Evolutionary conservation across 2,113 vertebrate species (phyloP), one percentile per base, ranked within the genome.

Genomic region (Halichoeres trimaculatus): DNA sequence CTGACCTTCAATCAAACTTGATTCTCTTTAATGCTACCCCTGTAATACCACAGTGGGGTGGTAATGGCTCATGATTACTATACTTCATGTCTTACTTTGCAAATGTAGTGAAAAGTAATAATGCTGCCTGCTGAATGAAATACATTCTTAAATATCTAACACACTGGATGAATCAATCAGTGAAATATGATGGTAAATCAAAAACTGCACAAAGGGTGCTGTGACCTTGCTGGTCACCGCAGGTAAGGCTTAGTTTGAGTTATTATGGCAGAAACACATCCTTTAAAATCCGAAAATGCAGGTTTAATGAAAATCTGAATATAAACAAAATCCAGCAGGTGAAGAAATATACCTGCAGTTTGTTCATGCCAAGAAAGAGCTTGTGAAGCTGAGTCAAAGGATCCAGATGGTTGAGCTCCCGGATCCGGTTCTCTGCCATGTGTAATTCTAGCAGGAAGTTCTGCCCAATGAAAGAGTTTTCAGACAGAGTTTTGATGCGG

Each of bases 361-460:
- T 97, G 88, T 96, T 97, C 79, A 88, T 92, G 72, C 90, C 93
- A 7, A 97, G 91, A 81, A 93, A 95, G 38, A 97, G 94, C 72
- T 95, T 95, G 75, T 91, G 92, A 23, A 97, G 93, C 78, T 94
- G 92, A 34, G 67, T 63, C 76, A 95, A 89, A 23, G 91, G 66
- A 1, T 93, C 84, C 17, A 97, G 87, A 79, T 95, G 89, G 73
- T 82, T 95, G 55, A 96, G 88, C 52, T 96, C 95, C 35, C 89
- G 77, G 41, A 96, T 89, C 19, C 95, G 91, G 88, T 97, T 98
- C 83, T 96, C 93, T 51, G 95, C 88, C 11, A 96, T 81, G 59
- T 91, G 92, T 64, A 97, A 93, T 36, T 94, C 92, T 65, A 95
- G 9, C 51, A 98, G 90, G 58, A 83, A 64, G 1, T 35, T 93